These are phyloP conservation scores for Zoanthus sociatus DNA, from an alignment of 92 coral and sea anemone species.

Conservation along the genomic window DNA sequence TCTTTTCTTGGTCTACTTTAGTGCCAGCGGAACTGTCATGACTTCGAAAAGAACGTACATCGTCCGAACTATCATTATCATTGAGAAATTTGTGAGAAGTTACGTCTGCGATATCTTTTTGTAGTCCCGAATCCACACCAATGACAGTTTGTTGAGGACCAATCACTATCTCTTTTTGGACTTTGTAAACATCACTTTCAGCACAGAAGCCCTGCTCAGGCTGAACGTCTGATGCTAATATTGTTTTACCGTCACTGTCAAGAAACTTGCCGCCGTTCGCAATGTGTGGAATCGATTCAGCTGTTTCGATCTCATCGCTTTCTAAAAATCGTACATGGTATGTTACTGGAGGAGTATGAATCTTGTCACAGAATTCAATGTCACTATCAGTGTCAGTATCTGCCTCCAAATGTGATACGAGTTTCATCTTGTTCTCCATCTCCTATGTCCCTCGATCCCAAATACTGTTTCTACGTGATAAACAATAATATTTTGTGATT, in stretches of 20 bases:
- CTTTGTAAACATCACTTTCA: not conserved
- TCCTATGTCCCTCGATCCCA: not conserved
- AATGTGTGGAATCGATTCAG: slow-evolving; percentile 11
- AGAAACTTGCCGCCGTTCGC: not conserved
- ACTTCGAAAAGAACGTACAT: not conserved
- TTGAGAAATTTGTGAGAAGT: not conserved
- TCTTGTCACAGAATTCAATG: not conserved
- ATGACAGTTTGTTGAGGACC: not conserved
- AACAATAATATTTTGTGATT: not conserved
- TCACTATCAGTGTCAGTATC: not conserved
- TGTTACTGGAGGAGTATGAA: not conserved
- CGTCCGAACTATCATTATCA: not conserved
- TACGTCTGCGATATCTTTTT: not conserved
- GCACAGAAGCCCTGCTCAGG: not conserved
- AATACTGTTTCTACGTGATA: not conserved
- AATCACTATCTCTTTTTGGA: not conserved
- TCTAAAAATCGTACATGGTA: not conserved
- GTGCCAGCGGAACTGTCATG: not conserved
- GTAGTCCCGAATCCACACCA: not conserved
- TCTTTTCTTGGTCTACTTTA: not conserved
- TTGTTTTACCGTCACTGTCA: not conserved
- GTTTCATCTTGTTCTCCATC: not conserved
- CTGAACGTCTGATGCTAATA: too few species aligned
- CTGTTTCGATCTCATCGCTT: not conserved
- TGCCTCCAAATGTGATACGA: not conserved